These are phyloP conservation scores for Nannoperca australis DNA, from an alignment of 2,797 vertebrate species.

Conservation along the genomic window DNA sequence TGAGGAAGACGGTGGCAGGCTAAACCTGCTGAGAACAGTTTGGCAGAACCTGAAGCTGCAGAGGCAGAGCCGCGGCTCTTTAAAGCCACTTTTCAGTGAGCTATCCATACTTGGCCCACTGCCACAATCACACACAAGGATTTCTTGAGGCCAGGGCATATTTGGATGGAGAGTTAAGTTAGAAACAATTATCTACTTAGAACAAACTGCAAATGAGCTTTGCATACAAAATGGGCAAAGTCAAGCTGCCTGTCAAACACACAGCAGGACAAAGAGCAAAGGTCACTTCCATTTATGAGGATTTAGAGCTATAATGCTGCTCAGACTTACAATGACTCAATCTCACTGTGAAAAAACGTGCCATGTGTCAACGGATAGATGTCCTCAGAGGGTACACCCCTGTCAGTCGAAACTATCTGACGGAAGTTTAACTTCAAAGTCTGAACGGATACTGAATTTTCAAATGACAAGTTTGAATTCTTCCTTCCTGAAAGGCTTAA, in stretches of 20 bases:
- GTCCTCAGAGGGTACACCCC: slow-evolving; percentile 34
- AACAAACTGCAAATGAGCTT: slow-evolving; percentile 63
- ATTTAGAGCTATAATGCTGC: slow-evolving; percentile 63
- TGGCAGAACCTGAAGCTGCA: slow-evolving; percentile 51
- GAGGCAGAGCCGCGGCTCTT: slow-evolving; percentile 11
- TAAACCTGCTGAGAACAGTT: slow-evolving; percentile 32
- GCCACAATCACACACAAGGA: slow-evolving; percentile 59
- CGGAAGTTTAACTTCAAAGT: slow-evolving; percentile 29
- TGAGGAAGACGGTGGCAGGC: slow-evolving; percentile 17
- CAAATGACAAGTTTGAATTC: slow-evolving; percentile 28
- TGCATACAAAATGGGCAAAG: slow-evolving; percentile 49
- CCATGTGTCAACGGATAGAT: slow-evolving; percentile 46
- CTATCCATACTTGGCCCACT: slow-evolving; percentile 51
- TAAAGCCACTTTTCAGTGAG: slow-evolving; percentile 44
- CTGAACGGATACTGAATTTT: slow-evolving; percentile 20
- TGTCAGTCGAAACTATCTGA: slow-evolving; percentile 36
- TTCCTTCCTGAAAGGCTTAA: slow-evolving; percentile 48
- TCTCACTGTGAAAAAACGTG: slow-evolving; percentile 33
- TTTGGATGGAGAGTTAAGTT: slow-evolving; percentile 57
- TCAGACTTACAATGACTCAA: slow-evolving; percentile 48
- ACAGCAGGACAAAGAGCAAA: slow-evolving; percentile 64
- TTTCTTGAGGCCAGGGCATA: slow-evolving; percentile 55
- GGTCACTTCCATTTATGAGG: slow-evolving; percentile 69
- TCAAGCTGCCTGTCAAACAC: slow-evolving; percentile 65
- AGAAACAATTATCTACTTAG: slow-evolving; percentile 69